Evolutionary conservation across 1,140 invertebrate species (phyloP), one percentile per base, ranked within the genome.

Genomic region (Sitophilus oryzae): DNA sequence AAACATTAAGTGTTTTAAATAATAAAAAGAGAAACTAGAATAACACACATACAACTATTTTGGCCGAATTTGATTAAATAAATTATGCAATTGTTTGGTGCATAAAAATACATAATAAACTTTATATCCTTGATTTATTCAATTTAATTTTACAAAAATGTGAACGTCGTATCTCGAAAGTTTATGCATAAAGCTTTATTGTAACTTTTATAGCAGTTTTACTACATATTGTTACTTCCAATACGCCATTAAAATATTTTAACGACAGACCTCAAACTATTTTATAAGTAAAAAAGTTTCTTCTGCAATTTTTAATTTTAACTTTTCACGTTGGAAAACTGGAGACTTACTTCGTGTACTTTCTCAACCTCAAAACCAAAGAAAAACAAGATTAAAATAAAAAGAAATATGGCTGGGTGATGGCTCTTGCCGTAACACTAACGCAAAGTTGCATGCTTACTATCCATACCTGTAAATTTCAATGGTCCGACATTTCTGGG

Each of bases 301-400:
- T 15, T 41, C 43, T 54, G 42, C 46, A 54, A 54, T 47, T 54
- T 54, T 54, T 54, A 54, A 54, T 54, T 54, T 54, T 25, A 47
- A 54, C 42, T 54, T 54, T 47, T 46, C 42, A 36, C 38, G 16
- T 16, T 14, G 15, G 8, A 2, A n/a, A n/a, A n/a, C n/a, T n/a
- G n/a, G n/a, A n/a, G n/a, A n/a, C n/a, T n/a, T n/a, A n/a, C n/a
- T n/a, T n/a, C n/a, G n/a, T n/a, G n/a, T n/a, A n/a, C n/a, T n/a
- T n/a, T n/a, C n/a, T n/a, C n/a, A n/a, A n/a, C n/a, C n/a, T n/a
- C 25, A 30, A 30, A 30, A 30, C 25, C 11, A n/a, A n/a, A n/a
- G 25, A 30, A 30, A 30, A 11, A 5, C 25, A 11, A 5, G 43
- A 45, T 54, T 54, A 44, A 54, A 44, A 47, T 54, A 47, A 54